These are phyloP conservation scores for Okamejei kenojei DNA, from an alignment of 2,797 vertebrate species.

Conservation along the genomic window DNA sequence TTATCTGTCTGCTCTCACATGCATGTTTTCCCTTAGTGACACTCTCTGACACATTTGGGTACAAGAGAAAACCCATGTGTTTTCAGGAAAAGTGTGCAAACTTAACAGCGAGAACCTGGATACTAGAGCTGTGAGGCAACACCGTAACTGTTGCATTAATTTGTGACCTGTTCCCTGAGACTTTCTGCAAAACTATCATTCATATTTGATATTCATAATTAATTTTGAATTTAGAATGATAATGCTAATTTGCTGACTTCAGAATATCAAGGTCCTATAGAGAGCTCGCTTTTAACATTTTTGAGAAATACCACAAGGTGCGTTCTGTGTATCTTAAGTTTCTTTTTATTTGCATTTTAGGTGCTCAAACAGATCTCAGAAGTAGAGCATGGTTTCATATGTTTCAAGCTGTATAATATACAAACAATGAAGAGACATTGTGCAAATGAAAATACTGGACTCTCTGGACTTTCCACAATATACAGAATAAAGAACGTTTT, in stretches of 20 bases:
- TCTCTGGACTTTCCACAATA: background rate
- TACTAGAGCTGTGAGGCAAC: too few relatives aligned
- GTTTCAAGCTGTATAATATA: background rate
- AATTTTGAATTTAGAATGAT: background rate
- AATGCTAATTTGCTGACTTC: background rate
- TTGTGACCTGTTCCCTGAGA: too few relatives aligned
- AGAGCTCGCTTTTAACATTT: background rate
- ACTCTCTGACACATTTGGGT: too few relatives aligned
- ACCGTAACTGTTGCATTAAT: too few relatives aligned
- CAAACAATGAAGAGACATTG: background rate
- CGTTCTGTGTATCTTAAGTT: background rate
- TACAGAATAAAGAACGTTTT: slow-evolving; percentile 26
- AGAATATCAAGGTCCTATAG: background rate
- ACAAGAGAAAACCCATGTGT: too few relatives aligned
- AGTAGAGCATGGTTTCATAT: background rate
- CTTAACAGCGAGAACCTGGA: too few relatives aligned
- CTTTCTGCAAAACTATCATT: background rate
- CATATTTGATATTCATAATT: background rate
- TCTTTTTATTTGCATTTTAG: slow-evolving; percentile 9
- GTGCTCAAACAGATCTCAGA: background rate
- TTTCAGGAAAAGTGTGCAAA: too few relatives aligned
- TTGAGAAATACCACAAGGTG: background rate
- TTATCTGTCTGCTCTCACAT: too few relatives aligned
- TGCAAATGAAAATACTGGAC: background rate
- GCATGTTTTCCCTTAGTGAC: too few relatives aligned